Evolutionary conservation across 2,113 vertebrate species (phyloP).

Genomic region (Pogonocichla stellata): DNA sequence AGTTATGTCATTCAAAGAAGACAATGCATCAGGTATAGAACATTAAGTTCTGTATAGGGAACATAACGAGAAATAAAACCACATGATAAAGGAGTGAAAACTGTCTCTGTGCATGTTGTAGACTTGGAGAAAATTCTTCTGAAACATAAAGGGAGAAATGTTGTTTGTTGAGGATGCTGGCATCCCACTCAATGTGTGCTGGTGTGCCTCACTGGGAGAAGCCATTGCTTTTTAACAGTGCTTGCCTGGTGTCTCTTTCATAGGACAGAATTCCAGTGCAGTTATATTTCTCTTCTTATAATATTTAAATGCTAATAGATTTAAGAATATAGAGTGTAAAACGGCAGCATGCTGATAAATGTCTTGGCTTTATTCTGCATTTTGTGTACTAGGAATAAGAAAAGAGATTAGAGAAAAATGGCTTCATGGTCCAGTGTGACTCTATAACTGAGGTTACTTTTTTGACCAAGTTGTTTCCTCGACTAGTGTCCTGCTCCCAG

Average conservation of each 20-base stretch:
- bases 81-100: neutral
- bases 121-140: neutral
- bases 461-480: neutral
- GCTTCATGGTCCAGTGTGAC: accelerated
- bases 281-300: neutral
- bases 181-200: accelerated
- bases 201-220: neutral
- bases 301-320: neutral
- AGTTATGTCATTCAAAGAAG: neutral
- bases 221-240: neutral
- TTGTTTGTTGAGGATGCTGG: neutral
- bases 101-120: neutral
- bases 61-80: neutral
- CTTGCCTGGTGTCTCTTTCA: neutral
- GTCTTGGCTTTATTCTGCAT: neutral
- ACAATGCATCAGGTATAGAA: neutral
- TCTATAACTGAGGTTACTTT: neutral
- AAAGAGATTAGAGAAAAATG: neutral
- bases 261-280: neutral
- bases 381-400: neutral
- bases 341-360: neutral
- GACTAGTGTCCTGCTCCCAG: neutral
- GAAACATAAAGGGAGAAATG: neutral
- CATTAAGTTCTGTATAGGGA: neutral
- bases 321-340: neutral